Percentiles rank a stretch among this genome's conserved stretches.
phyloP scores from a whole-genome alignment of 1,140 invertebrate genomes.

The Drosophila virilis region DNA sequence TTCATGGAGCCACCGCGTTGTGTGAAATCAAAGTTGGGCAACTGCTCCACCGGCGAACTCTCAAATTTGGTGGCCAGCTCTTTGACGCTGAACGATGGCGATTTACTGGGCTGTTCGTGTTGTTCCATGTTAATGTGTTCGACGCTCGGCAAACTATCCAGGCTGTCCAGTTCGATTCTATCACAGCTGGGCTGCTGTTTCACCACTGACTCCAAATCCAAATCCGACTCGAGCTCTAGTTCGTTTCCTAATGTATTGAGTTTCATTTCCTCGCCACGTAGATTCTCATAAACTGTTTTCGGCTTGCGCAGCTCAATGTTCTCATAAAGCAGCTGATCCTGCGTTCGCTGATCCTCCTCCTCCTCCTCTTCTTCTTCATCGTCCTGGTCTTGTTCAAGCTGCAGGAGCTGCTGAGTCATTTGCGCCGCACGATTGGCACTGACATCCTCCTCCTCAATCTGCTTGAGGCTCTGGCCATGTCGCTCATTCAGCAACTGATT shows the following conservation, averaged over 20 bases:
- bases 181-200: constrained; percentile 54
- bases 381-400: constrained; percentile 53
- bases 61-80: constrained; percentile 87
- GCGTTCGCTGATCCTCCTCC: neutral
- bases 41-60: constrained; percentile 84
- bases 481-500: constrained; percentile 86
- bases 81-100: constrained; percentile 85
- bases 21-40: constrained; percentile 78
- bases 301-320: constrained; percentile 84
- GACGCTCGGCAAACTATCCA: constrained; percentile 64
- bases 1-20: constrained; percentile 67
- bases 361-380: constrained; percentile 2
- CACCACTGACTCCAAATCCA: constrained; percentile 15
- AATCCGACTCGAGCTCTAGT: constrained; percentile 24
- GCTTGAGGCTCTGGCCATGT: constrained; percentile 59
- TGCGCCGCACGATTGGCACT: constrained; percentile 71
- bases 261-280: constrained; percentile 83
- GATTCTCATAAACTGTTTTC: constrained; percentile 85
- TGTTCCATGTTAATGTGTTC: constrained; percentile 67
- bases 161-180: constrained; percentile 74
- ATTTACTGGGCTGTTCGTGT: constrained; percentile 60
- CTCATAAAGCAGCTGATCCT: constrained; percentile 70
- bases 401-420: constrained; percentile 68
- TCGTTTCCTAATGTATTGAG: constrained; percentile 33
- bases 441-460: constrained; percentile 69